Evolutionary conservation across 2,888 invertebrate genomes (phyloP), one percentile per base, ranked within the genome.

Genomic region (Philonicus albiceps): DNA sequence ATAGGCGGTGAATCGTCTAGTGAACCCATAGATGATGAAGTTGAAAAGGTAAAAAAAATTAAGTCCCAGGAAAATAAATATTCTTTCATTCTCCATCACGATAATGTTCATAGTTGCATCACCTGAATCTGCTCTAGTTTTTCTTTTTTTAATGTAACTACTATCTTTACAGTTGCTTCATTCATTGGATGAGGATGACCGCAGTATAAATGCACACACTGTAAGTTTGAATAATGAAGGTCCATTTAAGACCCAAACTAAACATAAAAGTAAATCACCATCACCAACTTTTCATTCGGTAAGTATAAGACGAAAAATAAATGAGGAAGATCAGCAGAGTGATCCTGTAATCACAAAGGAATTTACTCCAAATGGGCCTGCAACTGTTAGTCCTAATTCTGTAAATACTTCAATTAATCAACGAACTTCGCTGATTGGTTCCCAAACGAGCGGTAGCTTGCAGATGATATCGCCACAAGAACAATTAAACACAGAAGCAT

Each of bases 11-110:
- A 91, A 34, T 91, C 93, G 87, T 92, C 93, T 27, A 94, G 94
- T 87, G 96, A 96, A 88, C 95, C 96, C 87, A 96, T 97, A 89
- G 97, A 97, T 89, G 96, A 96, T 19, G 97, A 97, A 93, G 96
- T 97, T n/a, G 97, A 97, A 92, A 96, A 96, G 94, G 96, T 96
- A 92, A 90, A 90, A n/a, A n/a, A n/a, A n/a, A n/a, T n/a, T n/a
- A n/a, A n/a, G n/a, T n/a, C n/a, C n/a, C n/a, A n/a, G n/a, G n/a
- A n/a, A n/a, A n/a, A n/a, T n/a, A n/a, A n/a, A n/a, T n/a, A n/a
- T n/a, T n/a, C n/a, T n/a, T n/a, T n/a, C n/a, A n/a, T n/a, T n/a
- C n/a, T n/a, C n/a, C n/a, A n/a, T n/a, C n/a, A n/a, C n/a, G 31
- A 34, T 34, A 34, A 2, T 4, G 6, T 34, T 34, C 31, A 34